phyloP scores from a whole-genome alignment of 1,140 invertebrate genomes.

The Coelopa frigida region DNA sequence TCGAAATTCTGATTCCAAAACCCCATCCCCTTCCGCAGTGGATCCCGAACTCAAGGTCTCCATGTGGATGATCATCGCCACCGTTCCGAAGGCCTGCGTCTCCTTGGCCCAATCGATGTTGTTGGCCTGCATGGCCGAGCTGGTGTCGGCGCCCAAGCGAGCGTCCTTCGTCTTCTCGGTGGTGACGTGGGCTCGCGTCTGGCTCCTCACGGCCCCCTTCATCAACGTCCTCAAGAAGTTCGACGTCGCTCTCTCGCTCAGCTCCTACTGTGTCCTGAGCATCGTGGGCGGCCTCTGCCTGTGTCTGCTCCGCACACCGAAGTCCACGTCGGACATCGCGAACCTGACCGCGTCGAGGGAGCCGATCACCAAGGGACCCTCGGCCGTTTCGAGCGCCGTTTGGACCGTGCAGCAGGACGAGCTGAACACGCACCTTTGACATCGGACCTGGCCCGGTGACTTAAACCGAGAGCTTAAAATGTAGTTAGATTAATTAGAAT shows the following conservation, averaged over 20 bases:
- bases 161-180: slow-evolving; percentile 38
- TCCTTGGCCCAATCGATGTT: slow-evolving; percentile 41
- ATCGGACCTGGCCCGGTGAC: too few relatives aligned
- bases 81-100: slow-evolving; percentile 34
- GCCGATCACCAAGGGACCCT: slow-evolving; percentile 25
- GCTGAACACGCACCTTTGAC: slow-evolving; percentile 32
- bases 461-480: too few relatives aligned
- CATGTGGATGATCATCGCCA: slow-evolving; percentile 41
- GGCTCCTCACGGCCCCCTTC: slow-evolving; percentile 38
- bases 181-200: slow-evolving; percentile 36
- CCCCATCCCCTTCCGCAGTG: slow-evolving; percentile 17
- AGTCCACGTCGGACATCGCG: slow-evolving; percentile 4
- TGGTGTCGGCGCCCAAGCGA: slow-evolving; percentile 36
- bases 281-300: slow-evolving; percentile 38
- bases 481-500: too few relatives aligned
- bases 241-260: slow-evolving; percentile 33
- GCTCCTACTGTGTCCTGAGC: slow-evolving; percentile 32
- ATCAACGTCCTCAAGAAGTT: slow-evolving; percentile 38
- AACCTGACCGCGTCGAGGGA: slow-evolving; percentile 10
- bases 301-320: slow-evolving; percentile 31
- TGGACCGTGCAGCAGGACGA: slow-evolving; percentile 37
- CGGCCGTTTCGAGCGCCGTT: slow-evolving; percentile 27
- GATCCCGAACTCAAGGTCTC: slow-evolving; percentile 32
- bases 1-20: too few relatives aligned
- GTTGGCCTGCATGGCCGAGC: slow-evolving; percentile 37